Evolutionary conservation across 1,140 invertebrate species (phyloP), one percentile per base, ranked within the genome.

Genomic region (Homarus americanus): DNA sequence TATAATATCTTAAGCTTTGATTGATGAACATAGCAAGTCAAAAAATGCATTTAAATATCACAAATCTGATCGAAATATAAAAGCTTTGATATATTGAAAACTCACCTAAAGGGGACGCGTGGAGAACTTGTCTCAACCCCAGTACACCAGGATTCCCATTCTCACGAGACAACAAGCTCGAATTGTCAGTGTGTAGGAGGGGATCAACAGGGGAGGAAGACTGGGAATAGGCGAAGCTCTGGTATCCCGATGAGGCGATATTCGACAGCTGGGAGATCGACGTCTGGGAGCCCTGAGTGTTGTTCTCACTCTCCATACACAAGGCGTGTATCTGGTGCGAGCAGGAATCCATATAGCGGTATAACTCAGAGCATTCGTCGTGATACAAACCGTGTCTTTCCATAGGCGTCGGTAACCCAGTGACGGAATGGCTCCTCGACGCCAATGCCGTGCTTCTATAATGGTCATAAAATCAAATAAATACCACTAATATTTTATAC

Each of bases 181-280:
- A 87, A 34, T 87, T 91, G 66, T 87, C 84, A 1, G 78, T 90
- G 44, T 90, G 83, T n/a, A 91, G 78, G 34, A 82, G 83, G 17
- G 96, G 95, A 93, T 98, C 97, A 2, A 98, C 97, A 24, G 97
- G 97, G 93, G 97, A 97, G 92, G 96, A 97, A 87, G 97, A 97
- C 94, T 97, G 97, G 93, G 97, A 98, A 94, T 97, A 97, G 17
- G 97, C 97, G 93, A 98, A 97, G 93, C 97, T 98, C 94, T 98
- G 97, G 94, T 98, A 98, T 0, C 97, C 97, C 0, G 97, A 98
- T 32, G 97, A 97, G 1, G 97, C 97, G 84, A 97, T 96, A 87
- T 97, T 97, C 28, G 97, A 97, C 44, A 97, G 93, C 86, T 97
- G 97, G 89, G 97, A 97, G 83, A 98, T 97, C 1, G 97, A 97